phyloP scores from a whole-genome alignment of 2,797 vertebrate species.

The Peromyscus melanophrys region DNA sequence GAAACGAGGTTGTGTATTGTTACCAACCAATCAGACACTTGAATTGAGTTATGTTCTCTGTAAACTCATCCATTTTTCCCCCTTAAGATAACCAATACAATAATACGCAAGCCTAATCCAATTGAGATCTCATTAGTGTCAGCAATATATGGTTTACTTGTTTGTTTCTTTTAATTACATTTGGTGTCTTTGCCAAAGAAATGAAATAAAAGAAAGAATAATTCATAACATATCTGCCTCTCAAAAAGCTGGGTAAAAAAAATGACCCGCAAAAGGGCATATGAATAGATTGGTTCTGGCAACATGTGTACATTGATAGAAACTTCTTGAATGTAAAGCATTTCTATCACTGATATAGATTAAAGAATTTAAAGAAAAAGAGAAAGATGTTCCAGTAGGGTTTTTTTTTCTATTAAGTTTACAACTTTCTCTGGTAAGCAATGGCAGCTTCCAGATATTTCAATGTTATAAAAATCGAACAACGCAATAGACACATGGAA shows the following conservation, averaged over 20 bases:
- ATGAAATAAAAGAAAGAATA: constrained; percentile 14
- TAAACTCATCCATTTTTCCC: neutral
- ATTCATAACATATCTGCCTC: neutral
- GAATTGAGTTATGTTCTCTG: constrained; percentile 50
- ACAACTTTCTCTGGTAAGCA: constrained; percentile 33
- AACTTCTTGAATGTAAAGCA: neutral
- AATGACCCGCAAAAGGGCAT: neutral
- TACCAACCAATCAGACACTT: neutral
- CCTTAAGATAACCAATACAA: constrained; percentile 34
- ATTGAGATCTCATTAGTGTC: constrained; percentile 55
- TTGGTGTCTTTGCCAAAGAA: constrained; percentile 42
- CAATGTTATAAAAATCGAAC: neutral
- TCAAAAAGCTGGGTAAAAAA: neutral
- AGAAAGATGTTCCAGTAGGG: neutral
- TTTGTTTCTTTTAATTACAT: constrained; percentile 65
- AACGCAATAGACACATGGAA: neutral
- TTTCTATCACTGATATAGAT: neutral
- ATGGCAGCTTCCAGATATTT: neutral
- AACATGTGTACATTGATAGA: neutral
- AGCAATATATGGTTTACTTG: constrained; percentile 7
- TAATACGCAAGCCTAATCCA: constrained; percentile 41
- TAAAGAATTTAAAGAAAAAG: neutral
- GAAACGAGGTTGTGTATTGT: neutral
- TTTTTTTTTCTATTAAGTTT: neutral
- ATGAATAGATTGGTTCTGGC: neutral